These are phyloP conservation scores for Leptocoma aspasia DNA, from an alignment of 2,113 vertebrate species.

Conservation along the genomic window DNA sequence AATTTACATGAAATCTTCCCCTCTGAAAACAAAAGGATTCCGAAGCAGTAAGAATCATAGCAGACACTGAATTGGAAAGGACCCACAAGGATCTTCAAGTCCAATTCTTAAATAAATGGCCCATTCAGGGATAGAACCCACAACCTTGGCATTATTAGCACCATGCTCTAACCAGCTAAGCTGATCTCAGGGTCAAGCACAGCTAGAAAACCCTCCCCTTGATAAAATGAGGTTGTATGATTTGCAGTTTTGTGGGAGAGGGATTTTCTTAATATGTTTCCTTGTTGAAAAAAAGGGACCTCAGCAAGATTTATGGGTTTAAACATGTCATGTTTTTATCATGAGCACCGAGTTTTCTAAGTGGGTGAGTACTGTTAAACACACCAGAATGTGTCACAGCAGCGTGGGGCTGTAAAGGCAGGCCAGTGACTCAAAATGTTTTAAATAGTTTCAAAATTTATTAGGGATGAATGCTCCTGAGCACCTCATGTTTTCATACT, in stretches of 20 bases:
- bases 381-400: slow-evolving; percentile 12
- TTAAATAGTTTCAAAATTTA: slow-evolving; percentile 62
- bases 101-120: neutral
- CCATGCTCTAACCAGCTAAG: neutral
- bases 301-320: neutral
- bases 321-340: neutral
- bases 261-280: neutral
- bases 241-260: neutral
- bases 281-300: neutral
- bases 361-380: slow-evolving; percentile 38
- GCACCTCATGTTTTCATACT: slow-evolving; percentile 66
- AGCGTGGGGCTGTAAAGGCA: slow-evolving; percentile 31
- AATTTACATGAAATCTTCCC: slow-evolving; percentile 19
- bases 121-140: neutral
- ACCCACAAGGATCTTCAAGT: neutral
- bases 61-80: neutral
- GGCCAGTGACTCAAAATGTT: slow-evolving; percentile 53
- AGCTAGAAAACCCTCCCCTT: neutral
- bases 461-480: slow-evolving; percentile 55
- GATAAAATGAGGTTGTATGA: neutral
- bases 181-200: neutral
- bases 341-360: neutral
- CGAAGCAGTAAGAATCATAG: neutral
- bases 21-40: slow-evolving; percentile 23
- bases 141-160: neutral